Percentiles rank a stretch among this genome's conserved stretches.
Evolutionary conservation across 2,888 invertebrate genomes (phyloP).

Genomic region (Parnassius smintheus): DNA sequence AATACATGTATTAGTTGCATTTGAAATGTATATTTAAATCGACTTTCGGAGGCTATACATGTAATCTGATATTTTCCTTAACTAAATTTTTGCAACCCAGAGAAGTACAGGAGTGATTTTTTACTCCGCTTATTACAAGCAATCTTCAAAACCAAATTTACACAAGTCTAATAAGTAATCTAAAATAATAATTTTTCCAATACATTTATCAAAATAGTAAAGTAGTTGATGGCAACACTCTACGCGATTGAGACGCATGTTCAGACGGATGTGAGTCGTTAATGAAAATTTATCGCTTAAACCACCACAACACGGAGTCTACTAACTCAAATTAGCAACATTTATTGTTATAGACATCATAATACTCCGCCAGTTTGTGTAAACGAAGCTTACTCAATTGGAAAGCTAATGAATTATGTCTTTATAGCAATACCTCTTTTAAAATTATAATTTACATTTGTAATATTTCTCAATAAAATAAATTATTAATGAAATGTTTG

Average conservation of each 20-base stretch:
- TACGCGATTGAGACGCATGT: conserved; percentile 25
- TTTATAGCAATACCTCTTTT: neutral
- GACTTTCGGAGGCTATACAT: too few species aligned
- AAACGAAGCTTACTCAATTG: conserved; percentile 13
- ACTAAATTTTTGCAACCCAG: too few species aligned
- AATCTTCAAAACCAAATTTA: too few species aligned
- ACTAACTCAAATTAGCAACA: conserved; percentile 50
- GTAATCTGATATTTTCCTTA: too few species aligned
- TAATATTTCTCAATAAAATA: too few species aligned
- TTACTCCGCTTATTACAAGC: too few species aligned
- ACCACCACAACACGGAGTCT: conserved; percentile 46
- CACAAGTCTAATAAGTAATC: too few species aligned
- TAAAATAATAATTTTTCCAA: too few species aligned
- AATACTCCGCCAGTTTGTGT: conserved; percentile 43
- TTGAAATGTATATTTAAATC: too few species aligned
- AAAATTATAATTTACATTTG: neutral
- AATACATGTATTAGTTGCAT: too few species aligned
- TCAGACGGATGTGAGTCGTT: conserved; percentile 44
- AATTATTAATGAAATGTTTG: too few species aligned
- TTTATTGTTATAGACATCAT: conserved; percentile 52
- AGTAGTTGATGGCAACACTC: conserved; percentile 12
- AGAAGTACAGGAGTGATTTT: too few species aligned
- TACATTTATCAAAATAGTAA: neutral
- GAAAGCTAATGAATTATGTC: conserved; percentile 9
- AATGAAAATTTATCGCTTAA: conserved; percentile 50